Base-by-base conservation (phyloP, 2,113 vertebrate genomes). In the Megalops atlanticus region DNA sequence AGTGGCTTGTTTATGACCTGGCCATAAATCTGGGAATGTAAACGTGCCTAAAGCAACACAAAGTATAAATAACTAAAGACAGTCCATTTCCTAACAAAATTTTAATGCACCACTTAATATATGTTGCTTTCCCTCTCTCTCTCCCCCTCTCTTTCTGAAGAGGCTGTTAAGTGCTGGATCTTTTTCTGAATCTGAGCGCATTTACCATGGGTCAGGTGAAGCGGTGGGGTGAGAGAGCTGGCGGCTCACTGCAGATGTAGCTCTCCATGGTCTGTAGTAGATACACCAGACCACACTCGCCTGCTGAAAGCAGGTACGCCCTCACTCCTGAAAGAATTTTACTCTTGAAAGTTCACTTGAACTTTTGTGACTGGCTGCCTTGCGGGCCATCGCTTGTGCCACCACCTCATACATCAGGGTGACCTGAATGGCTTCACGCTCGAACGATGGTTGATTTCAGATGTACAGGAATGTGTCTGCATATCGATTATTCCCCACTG, bases 11-110 rank as follows among this genome's bases (percentile, higher is more conserved):
- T 88, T 85, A 86, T 54, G 77, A 79, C 69, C 18, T 0, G 15
- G 64, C 81, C 73, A 72, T 89, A 88, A 89, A 89, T 90, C 85
- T 84, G 68, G 24, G 82, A 84, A 89, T 89, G 86, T 81, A 88
- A 87, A 89, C 83, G 82, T 83, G 77, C 76, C 81, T 49, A 35
- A 76, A 85, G 85, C 81, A 87, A 84, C 82, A 84, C 76, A 80
- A 85, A 84, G 54, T 84, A 85, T 89, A 87, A 89, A 90, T 89
- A 88, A 85, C 47, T 39, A 47, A 81, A 86, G 80, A 82, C 76
- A 83, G 84, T 75, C 72, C 79, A 76, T 85, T 83, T 78, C 71
- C 54, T 76, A 85, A 84, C 78, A 86, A 82, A 82, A 84, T 80
- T 81, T 84, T 79, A 83, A 84, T 85, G 84, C 84, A 82, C 77